Evolutionary conservation across 2,888 invertebrate genomes (phyloP), one percentile per base, ranked within the genome.

Genomic region (Morpho deidamia): DNA sequence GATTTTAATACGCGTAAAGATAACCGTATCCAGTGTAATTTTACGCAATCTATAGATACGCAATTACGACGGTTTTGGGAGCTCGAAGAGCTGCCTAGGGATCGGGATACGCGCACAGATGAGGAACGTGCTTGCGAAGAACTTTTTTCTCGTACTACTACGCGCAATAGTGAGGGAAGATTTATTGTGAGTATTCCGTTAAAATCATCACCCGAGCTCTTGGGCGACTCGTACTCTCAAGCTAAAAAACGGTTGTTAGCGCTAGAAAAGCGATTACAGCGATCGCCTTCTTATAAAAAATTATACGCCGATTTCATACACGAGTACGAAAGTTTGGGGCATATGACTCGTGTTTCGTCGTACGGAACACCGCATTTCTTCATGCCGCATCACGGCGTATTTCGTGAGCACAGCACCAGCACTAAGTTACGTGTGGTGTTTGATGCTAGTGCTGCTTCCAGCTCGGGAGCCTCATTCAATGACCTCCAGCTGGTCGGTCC

Each of bases 51-150:
- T 7, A 39, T 60, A 11, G 53, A 63, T n/a, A 11, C 7, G 7
- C 62, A 62, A 47, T 38, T 63, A 34, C 45, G 53, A 4, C 46
- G 43, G 14, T 64, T 64, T 38, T 66, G 64, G 66, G 64, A 66
- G 41, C 32, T 66, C 0, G 61, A 63, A 44, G 58, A 61, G 38
- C 11, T 44, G 12, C 35, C 41, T 38, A 37, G 8, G 41, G 32
- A 37, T 32, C 14, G 12, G 7, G 14, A 23, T 11, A 12, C 37
- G 44, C 40, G 9, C 11, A 32, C 45, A 8, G 45, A 53, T n/a
- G 47, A 53, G 11, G 53, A 53, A 12, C 48, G 39, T 14, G 44
- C 44, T 8, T 60, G 59, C 32, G 53, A 60, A 41, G 33, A 59
- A 10, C 37, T 43, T 10, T 56, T 54, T 37, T 35, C 34, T 8